Evolutionary conservation across 2,113 vertebrate species (phyloP).

Genomic region (Spea bombifrons): DNA sequence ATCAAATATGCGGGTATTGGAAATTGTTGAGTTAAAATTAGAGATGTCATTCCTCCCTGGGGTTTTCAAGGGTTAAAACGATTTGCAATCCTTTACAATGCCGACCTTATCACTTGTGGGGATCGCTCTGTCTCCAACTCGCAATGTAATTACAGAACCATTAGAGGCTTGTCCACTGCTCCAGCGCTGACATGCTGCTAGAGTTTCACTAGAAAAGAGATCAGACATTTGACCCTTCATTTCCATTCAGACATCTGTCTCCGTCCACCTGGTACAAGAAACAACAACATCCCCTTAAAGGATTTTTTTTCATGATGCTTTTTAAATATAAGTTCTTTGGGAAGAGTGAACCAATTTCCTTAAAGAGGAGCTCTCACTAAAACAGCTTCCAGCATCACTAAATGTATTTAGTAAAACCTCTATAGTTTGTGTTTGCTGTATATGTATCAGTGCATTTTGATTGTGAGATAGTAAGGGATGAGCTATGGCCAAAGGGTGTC

Average conservation of each 20-base stretch:
- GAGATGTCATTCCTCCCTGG: constrained; percentile 3
- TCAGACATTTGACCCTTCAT: constrained; percentile 29
- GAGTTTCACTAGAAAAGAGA: constrained; percentile 39
- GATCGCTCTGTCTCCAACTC: constrained; percentile 44
- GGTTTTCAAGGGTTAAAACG: constrained; percentile 26
- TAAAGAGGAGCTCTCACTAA: too few species aligned
- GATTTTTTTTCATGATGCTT: too few species aligned
- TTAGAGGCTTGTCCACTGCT: constrained; percentile 38
- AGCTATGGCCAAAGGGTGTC: too few species aligned
- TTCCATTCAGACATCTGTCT: constrained; percentile 23
- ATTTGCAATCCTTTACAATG: constrained; percentile 26
- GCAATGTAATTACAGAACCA: constrained; percentile 45
- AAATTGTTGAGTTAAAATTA: constrained; percentile 1
- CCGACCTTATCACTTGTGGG: constrained; percentile 38
- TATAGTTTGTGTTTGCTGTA: too few species aligned
- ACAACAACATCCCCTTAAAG: constrained; percentile 1
- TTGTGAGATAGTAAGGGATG: too few species aligned
- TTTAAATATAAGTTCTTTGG: too few species aligned
- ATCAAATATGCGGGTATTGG: too few species aligned
- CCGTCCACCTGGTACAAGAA: constrained; percentile 14
- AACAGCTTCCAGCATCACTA: too few species aligned
- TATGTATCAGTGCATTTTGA: too few species aligned
- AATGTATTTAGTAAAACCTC: too few species aligned
- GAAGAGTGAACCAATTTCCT: too few species aligned
- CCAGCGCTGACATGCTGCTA: constrained; percentile 24